A percentile compares a stretch with the other conserved stretches of the same genome.
phyloP scores from a whole-genome alignment of 1,140 invertebrate species.

The Ooceraea biroi region DNA sequence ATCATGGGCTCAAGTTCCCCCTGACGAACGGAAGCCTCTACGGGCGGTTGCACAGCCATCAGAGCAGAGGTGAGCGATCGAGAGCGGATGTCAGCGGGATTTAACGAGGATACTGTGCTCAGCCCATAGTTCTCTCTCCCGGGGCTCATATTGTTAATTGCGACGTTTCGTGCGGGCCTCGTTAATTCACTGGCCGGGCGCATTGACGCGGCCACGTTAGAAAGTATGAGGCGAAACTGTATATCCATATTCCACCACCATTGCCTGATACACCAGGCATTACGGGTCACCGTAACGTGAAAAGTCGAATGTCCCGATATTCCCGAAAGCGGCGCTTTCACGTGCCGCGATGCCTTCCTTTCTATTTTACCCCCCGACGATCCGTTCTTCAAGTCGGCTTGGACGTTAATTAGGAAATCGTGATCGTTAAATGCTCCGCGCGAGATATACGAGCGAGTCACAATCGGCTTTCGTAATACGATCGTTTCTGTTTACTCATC shows the following conservation, averaged over 20 bases:
- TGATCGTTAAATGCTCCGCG: neutral
- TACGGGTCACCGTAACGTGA: conserved; percentile 38
- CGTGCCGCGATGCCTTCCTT: neutral
- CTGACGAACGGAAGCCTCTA: conserved; percentile 89
- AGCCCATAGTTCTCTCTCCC: neutral
- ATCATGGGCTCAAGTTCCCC: conserved; percentile 87
- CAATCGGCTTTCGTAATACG: neutral
- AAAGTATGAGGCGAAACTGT: conserved; percentile 32
- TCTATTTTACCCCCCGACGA: neutral
- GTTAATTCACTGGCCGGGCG: conserved; percentile 9
- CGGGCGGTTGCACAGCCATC: conserved; percentile 83
- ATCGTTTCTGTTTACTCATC: neutral
- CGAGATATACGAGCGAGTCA: neutral
- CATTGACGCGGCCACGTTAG: conserved; percentile 6
- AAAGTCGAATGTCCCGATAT: conserved; percentile 26
- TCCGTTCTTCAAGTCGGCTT: no score
- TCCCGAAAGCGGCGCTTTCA: conserved; percentile 27
- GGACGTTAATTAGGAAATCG: conserved; percentile 4
- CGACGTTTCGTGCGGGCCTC: conserved; percentile 29
- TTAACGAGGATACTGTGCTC: conserved; percentile 43
- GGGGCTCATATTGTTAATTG: conserved; percentile 38
- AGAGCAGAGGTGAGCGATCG: conserved; percentile 78
- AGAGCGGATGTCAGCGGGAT: conserved; percentile 48
- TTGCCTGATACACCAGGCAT: neutral
- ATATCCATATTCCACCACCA: neutral